phyloP scores from a whole-genome alignment of 2,797 vertebrate species.

The Spinus olivaceus region DNA sequence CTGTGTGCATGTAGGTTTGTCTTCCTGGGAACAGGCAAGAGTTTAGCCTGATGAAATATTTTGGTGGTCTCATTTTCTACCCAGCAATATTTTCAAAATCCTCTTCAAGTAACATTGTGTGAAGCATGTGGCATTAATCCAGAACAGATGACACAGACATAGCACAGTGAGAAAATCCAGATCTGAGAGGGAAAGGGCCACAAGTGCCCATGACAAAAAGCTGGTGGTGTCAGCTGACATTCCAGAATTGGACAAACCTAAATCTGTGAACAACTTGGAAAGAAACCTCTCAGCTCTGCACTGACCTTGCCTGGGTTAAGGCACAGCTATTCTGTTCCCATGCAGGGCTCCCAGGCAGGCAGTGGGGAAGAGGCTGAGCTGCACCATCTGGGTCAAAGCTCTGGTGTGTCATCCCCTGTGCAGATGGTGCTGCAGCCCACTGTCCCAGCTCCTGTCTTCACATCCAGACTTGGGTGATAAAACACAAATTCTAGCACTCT shows the following conservation, averaged over 20 bases:
- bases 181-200: constrained; percentile 12
- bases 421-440: constrained; percentile 39
- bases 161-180: constrained; percentile 42
- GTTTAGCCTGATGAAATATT: not conserved
- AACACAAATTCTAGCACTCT: not conserved
- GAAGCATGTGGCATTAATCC: constrained; percentile 33
- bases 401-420: not conserved
- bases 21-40: not conserved
- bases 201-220: constrained; percentile 28
- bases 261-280: not conserved
- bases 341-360: not conserved
- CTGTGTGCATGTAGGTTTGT: not conserved
- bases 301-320: constrained; percentile 25
- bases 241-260: constrained; percentile 22
- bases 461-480: not conserved
- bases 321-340: not conserved
- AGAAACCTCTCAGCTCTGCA: not conserved
- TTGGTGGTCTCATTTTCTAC: constrained; percentile 17
- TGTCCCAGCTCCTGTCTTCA: constrained; percentile 19
- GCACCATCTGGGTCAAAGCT: constrained; percentile 38
- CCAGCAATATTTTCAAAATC: constrained; percentile 15
- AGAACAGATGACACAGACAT: constrained; percentile 33
- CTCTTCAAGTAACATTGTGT: constrained; percentile 2
- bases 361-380: not conserved
- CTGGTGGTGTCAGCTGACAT: constrained; percentile 7